phyloP scores from a whole-genome alignment of 2,797 vertebrate genomes.

The Tokudaia muenninki region DNA sequence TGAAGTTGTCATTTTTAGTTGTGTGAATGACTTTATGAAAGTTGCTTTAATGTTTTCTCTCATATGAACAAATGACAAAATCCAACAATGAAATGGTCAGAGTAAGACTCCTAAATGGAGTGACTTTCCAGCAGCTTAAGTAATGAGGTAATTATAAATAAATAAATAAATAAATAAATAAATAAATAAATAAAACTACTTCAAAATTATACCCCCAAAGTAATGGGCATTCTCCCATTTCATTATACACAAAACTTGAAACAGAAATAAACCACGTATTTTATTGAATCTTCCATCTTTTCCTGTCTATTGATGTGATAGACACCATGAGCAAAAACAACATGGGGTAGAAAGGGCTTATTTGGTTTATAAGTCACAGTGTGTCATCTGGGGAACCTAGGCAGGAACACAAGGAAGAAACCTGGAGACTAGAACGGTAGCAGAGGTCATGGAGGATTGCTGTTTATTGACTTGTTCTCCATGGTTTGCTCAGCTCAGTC shows the following conservation, averaged over 20 bases:
- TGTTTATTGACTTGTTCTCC: background rate
- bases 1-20: background rate
- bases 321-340: background rate
- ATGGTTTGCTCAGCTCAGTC: background rate
- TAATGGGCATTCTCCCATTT: conserved; percentile 70
- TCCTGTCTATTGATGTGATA: background rate
- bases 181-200: background rate
- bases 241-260: conserved; percentile 72
- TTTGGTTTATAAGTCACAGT: background rate
- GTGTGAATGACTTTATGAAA: conserved; percentile 56
- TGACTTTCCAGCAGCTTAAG: conserved; percentile 48
- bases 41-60: conserved; percentile 50
- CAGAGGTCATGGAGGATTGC: background rate
- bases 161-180: conserved; percentile 4
- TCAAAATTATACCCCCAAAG: conserved; percentile 47
- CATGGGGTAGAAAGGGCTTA: background rate
- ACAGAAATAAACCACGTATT: conserved; percentile 68
- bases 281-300: conserved; percentile 51
- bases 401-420: background rate
- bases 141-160: conserved; percentile 61
- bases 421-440: background rate
- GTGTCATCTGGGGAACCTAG: background rate
- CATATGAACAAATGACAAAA: conserved; percentile 59
- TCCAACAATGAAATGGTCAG: background rate
- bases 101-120: conserved; percentile 40